A percentile compares a stretch with the other conserved stretches of the same genome.
Evolutionary conservation across 1,140 invertebrate genomes (phyloP).

Genomic region (Holotrichia oblita): DNA sequence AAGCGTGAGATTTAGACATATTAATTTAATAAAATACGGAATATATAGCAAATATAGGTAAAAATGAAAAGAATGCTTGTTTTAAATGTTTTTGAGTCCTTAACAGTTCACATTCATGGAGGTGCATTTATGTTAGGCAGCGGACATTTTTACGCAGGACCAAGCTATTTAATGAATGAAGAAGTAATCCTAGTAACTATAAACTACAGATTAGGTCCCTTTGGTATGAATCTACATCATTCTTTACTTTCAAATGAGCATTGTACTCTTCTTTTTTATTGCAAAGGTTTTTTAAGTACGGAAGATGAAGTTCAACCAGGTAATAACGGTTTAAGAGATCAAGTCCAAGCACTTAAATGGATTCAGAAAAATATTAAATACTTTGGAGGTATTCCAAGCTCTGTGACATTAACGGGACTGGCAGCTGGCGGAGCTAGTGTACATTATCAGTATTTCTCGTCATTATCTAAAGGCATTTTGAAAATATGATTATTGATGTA

Average conservation of each 20-base stretch:
- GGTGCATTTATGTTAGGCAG: conserved; percentile 67
- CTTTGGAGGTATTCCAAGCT: conserved; percentile 66
- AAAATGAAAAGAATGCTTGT: too few species aligned
- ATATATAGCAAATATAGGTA: too few species aligned
- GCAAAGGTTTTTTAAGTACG: conserved; percentile 50
- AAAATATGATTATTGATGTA: too few species aligned
- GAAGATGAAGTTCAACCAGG: conserved; percentile 58
- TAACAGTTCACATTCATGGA: conserved; percentile 69
- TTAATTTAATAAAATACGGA: too few species aligned
- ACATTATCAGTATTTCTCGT: too few species aligned
- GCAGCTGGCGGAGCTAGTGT: too few species aligned
- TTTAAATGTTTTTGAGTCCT: too few species aligned
- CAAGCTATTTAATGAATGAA: conserved; percentile 66
- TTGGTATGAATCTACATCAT: conserved; percentile 59
- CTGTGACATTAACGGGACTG: conserved; percentile 24
- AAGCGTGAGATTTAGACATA: too few species aligned
- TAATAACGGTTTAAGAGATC: conserved; percentile 70
- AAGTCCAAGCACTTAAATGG: conserved; percentile 65
- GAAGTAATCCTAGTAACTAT: conserved; percentile 70
- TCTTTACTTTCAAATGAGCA: background rate
- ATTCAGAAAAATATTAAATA: conserved; percentile 67
- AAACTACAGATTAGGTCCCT: conserved; percentile 71
- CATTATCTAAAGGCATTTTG: too few species aligned
- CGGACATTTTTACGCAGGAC: conserved; percentile 52
- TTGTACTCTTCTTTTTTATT: background rate